Base-by-base conservation (phyloP, 1,140 invertebrate genomes). In the Lysiphlebus fabarum region DNA sequence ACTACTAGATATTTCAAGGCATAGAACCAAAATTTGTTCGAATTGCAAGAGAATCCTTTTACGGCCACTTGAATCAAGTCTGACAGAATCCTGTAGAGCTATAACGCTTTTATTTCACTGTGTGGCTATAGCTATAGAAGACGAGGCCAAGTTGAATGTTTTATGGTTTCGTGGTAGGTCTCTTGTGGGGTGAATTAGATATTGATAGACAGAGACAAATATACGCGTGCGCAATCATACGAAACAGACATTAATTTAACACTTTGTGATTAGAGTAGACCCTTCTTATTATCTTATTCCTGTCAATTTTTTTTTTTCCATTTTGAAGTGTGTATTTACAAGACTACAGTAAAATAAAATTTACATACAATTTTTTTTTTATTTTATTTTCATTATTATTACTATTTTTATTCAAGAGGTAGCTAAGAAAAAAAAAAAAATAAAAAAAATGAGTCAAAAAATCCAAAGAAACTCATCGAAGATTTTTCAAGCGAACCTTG, bases 41-140 rank as follows among this genome's bases (percentile, higher is more conserved):
- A 37, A 49, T 49, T 33, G 48, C 48, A 49, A 9, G 57, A 37
- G 37, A 53, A 58, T 53, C 40, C 57, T 53, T 58, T 58, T 58
- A 58, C 57, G 57, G 49, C 50, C 57, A 58, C 57, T 58, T 58
- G 57, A 58, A 49, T 58, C 41, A 33, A 49, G 48, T 10, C 36
- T 17, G 33, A 49, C 33, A 10, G 48, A 49, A 49, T 49, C 33
- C 48, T 49, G 10, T n/a, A 6, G 17, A 34, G 26, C 48, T 26
- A 49, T 49, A 49, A 49, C 48, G 34, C 48, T 49, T 49, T 49
- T 49, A 49, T n/a, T 49, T 33, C 48, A 10, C 43, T 5, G 7
- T 9, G 6, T 41, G 40, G 43, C 9, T 45, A 10, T n/a, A 45
- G 6, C 9, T 11, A n/a, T n/a, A n/a, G 9, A 45, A n/a, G 9